Base-by-base conservation (phyloP, 2,113 vertebrate genomes). In the Hypocryptadius cinnamomeus region DNA sequence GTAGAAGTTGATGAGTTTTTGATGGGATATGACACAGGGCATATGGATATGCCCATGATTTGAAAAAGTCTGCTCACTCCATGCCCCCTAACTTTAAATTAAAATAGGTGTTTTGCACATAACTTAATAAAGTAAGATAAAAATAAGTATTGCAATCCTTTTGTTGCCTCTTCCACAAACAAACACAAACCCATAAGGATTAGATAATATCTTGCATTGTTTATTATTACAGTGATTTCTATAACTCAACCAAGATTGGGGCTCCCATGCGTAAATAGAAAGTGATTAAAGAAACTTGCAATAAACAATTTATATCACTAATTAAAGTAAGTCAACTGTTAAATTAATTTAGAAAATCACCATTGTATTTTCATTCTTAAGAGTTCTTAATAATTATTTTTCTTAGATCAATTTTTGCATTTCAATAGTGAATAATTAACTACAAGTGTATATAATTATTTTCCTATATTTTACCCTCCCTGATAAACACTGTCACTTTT, bases 291-390 rank as follows among this genome's bases (percentile, higher is more conserved):
- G 63, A 63, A 89, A 87, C 71, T 93, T 77, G 39, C 61, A 91
- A 44, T 83, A 94, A 94, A 92, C 77, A 93, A 56, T 92, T 94
- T 96, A 57, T 53, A 57, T 53, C 63, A 61, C 24, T 91, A 87
- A 85, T 92, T 93, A 90, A 90, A 95, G 25, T 57, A 76, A 92
- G 50, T 48, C 93, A 96, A n/a, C 56, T 84, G 86, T 93, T 89
- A 93, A 93, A 95, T 96, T 90, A 85, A 72, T 89, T 95, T 91
- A 92, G 59, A 93, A 90, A 77, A 80, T 40, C 60, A 11, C 39
- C 53, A 71, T 89, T 94, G 48, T 81, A 80, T 90, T 94, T 77
- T 77, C 39, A 66, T 15, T 84, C 21, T 45, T 87, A 92, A 73
- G 68, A 90, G 33, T 44, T 90, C 51, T 53, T 92, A 59, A 45